phyloP scores from a whole-genome alignment of 2,113 vertebrate genomes.

The Phalacrocorax pelagicus region DNA sequence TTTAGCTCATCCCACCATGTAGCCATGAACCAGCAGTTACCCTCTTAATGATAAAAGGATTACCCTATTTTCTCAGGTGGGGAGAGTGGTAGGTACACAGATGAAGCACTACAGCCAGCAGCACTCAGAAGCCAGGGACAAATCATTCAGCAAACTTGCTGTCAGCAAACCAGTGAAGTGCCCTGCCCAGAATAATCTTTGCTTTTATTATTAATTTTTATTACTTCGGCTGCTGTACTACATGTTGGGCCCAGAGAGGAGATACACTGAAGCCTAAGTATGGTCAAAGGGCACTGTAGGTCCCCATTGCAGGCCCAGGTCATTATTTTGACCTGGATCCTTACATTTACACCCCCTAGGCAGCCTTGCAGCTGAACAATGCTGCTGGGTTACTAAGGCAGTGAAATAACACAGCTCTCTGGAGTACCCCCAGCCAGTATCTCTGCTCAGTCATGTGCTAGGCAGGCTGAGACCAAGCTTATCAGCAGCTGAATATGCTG shows the following conservation, averaged over 20 bases:
- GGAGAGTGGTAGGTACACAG: neutral
- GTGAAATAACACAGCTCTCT: neutral
- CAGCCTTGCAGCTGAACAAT: neutral
- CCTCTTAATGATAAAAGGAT: neutral
- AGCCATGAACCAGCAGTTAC: neutral
- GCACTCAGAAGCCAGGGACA: neutral
- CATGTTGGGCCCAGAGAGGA: neutral
- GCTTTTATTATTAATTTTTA: neutral
- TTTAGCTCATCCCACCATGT: fast-evolving
- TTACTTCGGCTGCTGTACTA: neutral
- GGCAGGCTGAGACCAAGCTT: neutral
- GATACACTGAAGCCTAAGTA: neutral
- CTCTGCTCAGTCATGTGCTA: fast-evolving
- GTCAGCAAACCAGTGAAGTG: neutral
- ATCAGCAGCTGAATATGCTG: neutral
- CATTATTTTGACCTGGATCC: neutral
- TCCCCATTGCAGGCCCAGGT: neutral
- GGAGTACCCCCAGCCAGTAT: neutral
- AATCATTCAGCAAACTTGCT: neutral
- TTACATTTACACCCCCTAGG: neutral
- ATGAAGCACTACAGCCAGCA: neutral
- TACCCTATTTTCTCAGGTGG: neutral
- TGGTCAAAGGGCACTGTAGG: neutral
- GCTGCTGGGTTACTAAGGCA: too few species aligned
- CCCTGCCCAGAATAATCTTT: neutral